Conservation (phyloP, 2,797 vertebrate genomes). For the Poecilia wingei region DNA sequence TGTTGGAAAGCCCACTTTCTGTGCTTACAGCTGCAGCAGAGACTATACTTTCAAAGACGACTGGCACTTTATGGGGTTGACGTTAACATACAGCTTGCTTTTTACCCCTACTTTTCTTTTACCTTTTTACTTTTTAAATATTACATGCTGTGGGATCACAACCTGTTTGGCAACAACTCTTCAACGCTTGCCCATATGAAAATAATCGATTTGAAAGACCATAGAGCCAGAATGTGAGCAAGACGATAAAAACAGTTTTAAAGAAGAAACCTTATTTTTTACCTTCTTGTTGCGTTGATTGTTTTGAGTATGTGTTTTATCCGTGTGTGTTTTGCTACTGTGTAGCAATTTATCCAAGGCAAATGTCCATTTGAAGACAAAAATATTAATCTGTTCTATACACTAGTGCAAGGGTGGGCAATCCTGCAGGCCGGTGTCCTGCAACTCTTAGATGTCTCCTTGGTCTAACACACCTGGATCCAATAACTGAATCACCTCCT, state of each 20-base stretch:
- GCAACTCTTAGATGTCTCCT: too few relatives aligned
- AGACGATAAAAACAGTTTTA: not conserved
- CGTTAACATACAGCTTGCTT: not conserved
- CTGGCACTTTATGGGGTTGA: not conserved
- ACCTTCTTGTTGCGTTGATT: not conserved
- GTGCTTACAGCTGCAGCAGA: not conserved
- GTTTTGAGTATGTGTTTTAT: not conserved
- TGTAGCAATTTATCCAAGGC: not conserved
- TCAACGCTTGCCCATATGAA: not conserved
- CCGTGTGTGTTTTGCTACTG: not conserved
- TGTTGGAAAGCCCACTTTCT: not conserved
- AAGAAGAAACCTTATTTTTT: not conserved
- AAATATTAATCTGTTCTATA: not conserved
- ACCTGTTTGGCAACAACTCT: not conserved
- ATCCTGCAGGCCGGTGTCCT: too few relatives aligned
- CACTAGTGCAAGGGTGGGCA: too few relatives aligned
- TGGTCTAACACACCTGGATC: too few relatives aligned
- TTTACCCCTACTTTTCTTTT: not conserved
- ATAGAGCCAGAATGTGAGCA: not conserved
- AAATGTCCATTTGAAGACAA: not conserved
- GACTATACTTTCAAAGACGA: not conserved
- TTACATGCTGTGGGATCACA: not conserved
- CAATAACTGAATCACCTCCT: too few relatives aligned
- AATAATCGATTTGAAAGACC: not conserved
- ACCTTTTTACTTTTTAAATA: not conserved